These are phyloP conservation scores for Sussaba pulchella DNA, from an alignment of 2,888 invertebrate species.

Conservation along the genomic window DNA sequence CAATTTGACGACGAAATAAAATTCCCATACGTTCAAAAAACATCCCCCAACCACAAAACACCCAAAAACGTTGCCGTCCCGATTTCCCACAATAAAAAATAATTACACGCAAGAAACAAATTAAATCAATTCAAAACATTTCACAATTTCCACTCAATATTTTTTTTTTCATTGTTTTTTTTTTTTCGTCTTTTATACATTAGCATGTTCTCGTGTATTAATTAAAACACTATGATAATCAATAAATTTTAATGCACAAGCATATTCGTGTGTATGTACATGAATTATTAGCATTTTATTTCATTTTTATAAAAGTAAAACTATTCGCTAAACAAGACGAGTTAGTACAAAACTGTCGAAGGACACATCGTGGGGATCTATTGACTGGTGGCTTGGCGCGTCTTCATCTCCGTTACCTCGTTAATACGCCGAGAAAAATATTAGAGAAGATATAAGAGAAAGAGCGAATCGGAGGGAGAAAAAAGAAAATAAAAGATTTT, in stretches of 20 bases:
- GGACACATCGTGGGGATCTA: conserved; percentile 71
- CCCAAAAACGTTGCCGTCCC: no score
- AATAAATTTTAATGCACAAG: conserved; percentile 78
- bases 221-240: conserved; percentile 76
- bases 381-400: conserved; percentile 66
- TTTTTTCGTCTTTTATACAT: conserved; percentile 62
- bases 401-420: conserved; percentile 27
- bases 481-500: conserved; percentile 1
- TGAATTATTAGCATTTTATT: conserved; percentile 67
- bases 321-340: conserved; percentile 79
- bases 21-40: no score
- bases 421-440: conserved; percentile 31
- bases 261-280: conserved; percentile 78
- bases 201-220: conserved; percentile 76
- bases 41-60: no score
- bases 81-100: conserved; percentile 1
- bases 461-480: neutral
- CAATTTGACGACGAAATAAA: no score
- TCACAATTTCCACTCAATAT: no score
- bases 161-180: conserved; percentile 28
- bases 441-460: no score
- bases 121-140: neutral
- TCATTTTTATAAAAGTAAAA: conserved; percentile 80
- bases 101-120: neutral
- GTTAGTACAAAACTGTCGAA: conserved; percentile 79